Conservation (phyloP, 2,113 vertebrate genomes). For the Microcebus ravelobensis region DNA sequence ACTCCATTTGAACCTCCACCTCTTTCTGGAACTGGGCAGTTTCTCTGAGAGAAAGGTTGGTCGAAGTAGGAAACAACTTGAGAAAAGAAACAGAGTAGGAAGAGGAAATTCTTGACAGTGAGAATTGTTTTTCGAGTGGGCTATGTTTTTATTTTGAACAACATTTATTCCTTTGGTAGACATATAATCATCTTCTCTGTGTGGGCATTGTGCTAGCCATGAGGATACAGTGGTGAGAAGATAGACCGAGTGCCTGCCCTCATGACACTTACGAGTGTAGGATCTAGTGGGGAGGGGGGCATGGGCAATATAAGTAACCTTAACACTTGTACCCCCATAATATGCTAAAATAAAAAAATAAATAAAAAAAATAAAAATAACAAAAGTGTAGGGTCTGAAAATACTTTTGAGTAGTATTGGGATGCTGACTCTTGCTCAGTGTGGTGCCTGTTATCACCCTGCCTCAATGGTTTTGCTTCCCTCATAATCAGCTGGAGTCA, state of each 20-base stretch:
- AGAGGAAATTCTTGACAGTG: neutral
- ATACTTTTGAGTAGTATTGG: neutral
- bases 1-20: neutral
- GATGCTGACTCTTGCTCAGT: neutral
- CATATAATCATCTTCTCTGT: neutral
- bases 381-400: neutral
- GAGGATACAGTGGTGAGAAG: neutral
- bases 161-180: neutral
- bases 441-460: neutral
- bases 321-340: too few relatives aligned
- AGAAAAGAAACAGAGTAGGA: neutral
- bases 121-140: neutral
- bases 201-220: neutral
- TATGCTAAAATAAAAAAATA: too few relatives aligned
- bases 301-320: too few relatives aligned
- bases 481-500: neutral
- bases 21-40: neutral
- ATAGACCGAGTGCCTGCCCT: neutral
- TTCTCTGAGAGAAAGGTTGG: neutral
- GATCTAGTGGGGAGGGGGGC: neutral
- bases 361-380: too few relatives aligned
- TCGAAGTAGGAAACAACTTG: neutral
- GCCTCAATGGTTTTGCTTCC: neutral
- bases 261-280: neutral
- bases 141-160: neutral